Conservation (phyloP, 2,797 vertebrate genomes). For the Oceanodroma leucorhoa region DNA sequence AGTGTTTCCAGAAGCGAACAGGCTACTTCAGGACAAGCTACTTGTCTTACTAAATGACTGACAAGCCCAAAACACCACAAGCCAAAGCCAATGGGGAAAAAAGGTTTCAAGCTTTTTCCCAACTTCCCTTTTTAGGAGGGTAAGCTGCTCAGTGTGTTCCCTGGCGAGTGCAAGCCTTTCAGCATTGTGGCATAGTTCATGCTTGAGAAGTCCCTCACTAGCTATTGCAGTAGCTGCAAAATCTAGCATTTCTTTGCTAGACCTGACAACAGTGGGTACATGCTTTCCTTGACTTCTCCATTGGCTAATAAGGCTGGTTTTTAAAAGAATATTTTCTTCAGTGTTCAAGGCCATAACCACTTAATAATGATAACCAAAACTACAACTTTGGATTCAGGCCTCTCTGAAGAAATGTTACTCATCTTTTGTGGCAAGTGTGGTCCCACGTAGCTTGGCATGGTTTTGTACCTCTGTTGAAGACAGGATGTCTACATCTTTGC, state of each 20-base stretch:
- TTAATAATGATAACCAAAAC: neutral
- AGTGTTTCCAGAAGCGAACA: neutral
- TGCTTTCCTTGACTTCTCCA: neutral
- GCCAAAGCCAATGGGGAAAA: neutral
- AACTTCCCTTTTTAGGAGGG: conserved; percentile 46
- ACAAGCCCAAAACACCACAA: neutral
- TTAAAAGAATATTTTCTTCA: neutral
- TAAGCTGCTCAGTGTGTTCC: neutral
- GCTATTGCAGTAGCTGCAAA: neutral
- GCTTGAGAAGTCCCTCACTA: conserved; percentile 3
- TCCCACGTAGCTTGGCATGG: neutral
- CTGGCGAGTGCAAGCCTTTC: conserved; percentile 19
- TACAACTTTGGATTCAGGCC: neutral
- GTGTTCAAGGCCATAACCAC: neutral
- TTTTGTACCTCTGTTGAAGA: neutral
- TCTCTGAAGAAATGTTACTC: neutral
- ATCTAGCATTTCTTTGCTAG: neutral
- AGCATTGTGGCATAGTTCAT: neutral
- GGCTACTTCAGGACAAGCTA: conserved; percentile 17
- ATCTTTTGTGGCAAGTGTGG: neutral
- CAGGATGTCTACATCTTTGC: neutral
- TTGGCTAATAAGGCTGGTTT: neutral
- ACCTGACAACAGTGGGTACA: neutral
- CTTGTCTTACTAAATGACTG: conserved; percentile 8
- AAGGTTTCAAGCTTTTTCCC: conserved; percentile 23